Conservation (phyloP, 2,113 vertebrate genomes). For the Nycticryphes semicollaris region DNA sequence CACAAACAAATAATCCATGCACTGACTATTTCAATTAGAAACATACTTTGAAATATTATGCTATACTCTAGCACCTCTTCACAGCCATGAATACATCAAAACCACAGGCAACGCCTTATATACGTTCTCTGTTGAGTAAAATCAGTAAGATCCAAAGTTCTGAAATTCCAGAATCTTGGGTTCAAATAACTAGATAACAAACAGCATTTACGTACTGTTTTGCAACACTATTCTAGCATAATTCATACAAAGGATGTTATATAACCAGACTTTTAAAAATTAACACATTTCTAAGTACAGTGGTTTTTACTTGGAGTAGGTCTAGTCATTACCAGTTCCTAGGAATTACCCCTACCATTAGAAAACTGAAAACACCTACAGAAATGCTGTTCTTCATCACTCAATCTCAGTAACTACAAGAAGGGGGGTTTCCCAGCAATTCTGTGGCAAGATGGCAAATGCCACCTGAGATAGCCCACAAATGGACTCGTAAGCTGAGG, state of each 20-base stretch:
- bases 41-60: background rate
- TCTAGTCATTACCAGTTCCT: background rate
- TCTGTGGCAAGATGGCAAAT: rapidly evolving
- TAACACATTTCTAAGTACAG: background rate
- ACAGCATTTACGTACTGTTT: background rate
- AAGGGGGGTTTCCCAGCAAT: background rate
- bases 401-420: background rate
- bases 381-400: background rate
- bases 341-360: background rate
- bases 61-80: background rate
- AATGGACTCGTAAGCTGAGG: background rate
- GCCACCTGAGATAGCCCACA: rapidly evolving
- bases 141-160: background rate
- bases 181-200: background rate
- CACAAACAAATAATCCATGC: background rate
- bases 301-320: background rate
- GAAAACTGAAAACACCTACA: background rate
- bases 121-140: background rate
- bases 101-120: background rate
- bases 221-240: background rate
- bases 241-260: background rate
- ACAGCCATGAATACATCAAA: background rate
- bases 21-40: background rate
- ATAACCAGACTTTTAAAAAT: background rate
- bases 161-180: background rate